Percentiles rank a stretch among this genome's conserved stretches.
Evolutionary conservation across 2,888 invertebrate genomes (phyloP).

Genomic region (Trilocha varians): DNA sequence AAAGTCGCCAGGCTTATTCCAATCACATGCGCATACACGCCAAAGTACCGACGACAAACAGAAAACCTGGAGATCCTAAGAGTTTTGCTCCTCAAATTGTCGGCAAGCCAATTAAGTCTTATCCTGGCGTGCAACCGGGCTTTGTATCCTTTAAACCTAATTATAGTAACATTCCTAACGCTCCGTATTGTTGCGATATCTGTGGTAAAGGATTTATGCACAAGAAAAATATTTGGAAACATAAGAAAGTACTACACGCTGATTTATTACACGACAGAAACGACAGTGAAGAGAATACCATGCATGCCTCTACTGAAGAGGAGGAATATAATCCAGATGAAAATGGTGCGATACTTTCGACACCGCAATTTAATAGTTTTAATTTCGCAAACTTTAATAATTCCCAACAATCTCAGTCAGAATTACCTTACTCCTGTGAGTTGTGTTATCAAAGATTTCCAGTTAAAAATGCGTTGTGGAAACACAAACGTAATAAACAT

Average conservation of each 20-base stretch:
- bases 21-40: slow-evolving; percentile 71
- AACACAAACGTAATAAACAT: slow-evolving; percentile 68
- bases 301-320: slow-evolving; percentile 67
- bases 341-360: slow-evolving; percentile 53
- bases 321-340: slow-evolving; percentile 62
- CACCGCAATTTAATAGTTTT: slow-evolving; percentile 68
- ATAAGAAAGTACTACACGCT: slow-evolving; percentile 67
- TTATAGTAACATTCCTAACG: slow-evolving; percentile 57
- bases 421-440: slow-evolving; percentile 58
- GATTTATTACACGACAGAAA: slow-evolving; percentile 58
- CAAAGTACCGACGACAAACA: slow-evolving; percentile 65
- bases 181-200: slow-evolving; percentile 74
- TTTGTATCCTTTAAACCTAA: slow-evolving; percentile 51
- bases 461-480: slow-evolving; percentile 59
- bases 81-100: slow-evolving; percentile 59
- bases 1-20: slow-evolving; percentile 69
- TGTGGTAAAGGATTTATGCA: slow-evolving; percentile 77
- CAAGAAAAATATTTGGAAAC: slow-evolving; percentile 71
- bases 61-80: slow-evolving; percentile 51
- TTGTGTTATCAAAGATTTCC: slow-evolving; percentile 63
- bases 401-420: slow-evolving; percentile 31
- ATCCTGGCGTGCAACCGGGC: slow-evolving; percentile 43
- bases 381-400: slow-evolving; percentile 54
- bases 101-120: slow-evolving; percentile 56
- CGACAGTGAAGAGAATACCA: slow-evolving; percentile 66